These are phyloP conservation scores for Luperina testacea DNA, from an alignment of 2,888 invertebrate genomes.

Conservation along the genomic window DNA sequence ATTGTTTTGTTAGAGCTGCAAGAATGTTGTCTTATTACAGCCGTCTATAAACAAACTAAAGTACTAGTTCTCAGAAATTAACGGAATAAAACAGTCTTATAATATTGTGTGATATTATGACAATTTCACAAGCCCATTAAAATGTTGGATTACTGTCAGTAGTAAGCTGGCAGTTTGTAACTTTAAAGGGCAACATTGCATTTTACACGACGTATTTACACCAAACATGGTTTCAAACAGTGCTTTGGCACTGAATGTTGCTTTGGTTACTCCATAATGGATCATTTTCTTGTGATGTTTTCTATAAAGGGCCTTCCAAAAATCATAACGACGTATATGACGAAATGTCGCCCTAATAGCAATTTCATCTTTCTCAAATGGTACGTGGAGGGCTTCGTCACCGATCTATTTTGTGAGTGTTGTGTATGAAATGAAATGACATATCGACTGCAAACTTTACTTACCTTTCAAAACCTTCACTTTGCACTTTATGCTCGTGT, in stretches of 20 bases:
- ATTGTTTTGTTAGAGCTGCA: background rate
- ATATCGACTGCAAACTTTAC: conserved; percentile 73
- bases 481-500: conserved; percentile 14
- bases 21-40: background rate
- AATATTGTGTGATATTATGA: conserved; percentile 5
- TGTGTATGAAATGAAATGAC: conserved; percentile 89
- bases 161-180: background rate
- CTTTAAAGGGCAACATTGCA: background rate
- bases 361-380: conserved; percentile 89
- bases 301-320: conserved; percentile 71
- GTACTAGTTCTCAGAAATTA: background rate
- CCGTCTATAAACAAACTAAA: background rate
- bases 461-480: conserved; percentile 14
- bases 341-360: conserved; percentile 83
- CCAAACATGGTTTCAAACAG: conserved; percentile 16
- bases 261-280: conserved; percentile 24
- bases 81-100: background rate
- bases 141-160: conserved; percentile 16
- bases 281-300: conserved; percentile 54
- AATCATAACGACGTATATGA: conserved; percentile 79
- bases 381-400: conserved; percentile 84
- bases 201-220: conserved; percentile 11
- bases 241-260: background rate
- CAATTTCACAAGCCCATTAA: conserved; percentile 24
- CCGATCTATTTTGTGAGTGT: conserved; percentile 88